Conservation (phyloP, 2,113 vertebrate genomes). For the Romanogobio albipinnatus region DNA sequence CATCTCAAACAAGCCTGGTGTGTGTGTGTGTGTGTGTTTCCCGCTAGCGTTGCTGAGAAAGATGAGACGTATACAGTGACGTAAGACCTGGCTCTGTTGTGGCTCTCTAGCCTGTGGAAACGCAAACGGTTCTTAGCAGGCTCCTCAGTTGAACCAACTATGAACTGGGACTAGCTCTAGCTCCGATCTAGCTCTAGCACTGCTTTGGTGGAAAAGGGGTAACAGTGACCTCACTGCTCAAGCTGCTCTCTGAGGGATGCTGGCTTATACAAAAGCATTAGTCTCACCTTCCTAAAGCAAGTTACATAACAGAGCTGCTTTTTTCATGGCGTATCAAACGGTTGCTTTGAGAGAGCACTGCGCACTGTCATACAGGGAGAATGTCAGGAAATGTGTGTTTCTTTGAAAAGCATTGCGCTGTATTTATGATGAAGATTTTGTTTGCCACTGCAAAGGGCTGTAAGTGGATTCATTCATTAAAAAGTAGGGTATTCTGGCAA, state of each 20-base stretch:
- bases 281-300: slow-evolving; percentile 33
- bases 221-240: slow-evolving; percentile 56
- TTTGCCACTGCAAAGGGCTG: neutral
- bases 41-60: too few species aligned
- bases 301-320: slow-evolving; percentile 37
- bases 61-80: too few species aligned
- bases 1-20: too few species aligned
- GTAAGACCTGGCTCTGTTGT: too few species aligned
- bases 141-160: too few species aligned
- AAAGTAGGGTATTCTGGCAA: neutral
- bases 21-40: too few species aligned
- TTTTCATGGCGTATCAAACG: neutral
- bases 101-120: too few species aligned
- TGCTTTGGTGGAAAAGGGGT: too few species aligned
- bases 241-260: slow-evolving; percentile 36
- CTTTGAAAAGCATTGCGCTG: neutral
- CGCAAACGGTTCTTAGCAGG: too few species aligned
- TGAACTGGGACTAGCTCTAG: too few species aligned
- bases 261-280: slow-evolving; percentile 27
- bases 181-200: too few species aligned
- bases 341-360: neutral
- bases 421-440: neutral
- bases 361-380: neutral
- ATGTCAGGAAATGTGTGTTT: neutral
- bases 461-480: neutral